Conservation (phyloP, 2,113 vertebrate genomes). For the Pampusana beccarii region DNA sequence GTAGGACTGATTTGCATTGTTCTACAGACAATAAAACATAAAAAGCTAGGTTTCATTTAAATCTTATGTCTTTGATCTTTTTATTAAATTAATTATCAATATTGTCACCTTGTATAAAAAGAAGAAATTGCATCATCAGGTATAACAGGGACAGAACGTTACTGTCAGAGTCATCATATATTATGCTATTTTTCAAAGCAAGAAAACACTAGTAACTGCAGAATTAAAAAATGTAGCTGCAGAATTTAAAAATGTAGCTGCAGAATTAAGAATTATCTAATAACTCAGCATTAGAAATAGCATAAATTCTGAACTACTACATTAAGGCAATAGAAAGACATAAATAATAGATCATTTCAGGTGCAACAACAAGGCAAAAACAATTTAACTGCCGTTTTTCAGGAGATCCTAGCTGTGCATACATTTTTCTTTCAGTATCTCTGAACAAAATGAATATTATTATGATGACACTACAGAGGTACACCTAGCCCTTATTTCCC, state of each 20-base stretch:
- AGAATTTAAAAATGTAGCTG: neutral
- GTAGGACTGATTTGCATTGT: neutral
- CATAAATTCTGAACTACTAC: neutral
- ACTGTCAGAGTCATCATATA: neutral
- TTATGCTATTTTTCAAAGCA: neutral
- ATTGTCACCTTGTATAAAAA: neutral
- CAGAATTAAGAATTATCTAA: neutral
- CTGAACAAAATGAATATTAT: neutral
- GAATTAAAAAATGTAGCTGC: neutral
- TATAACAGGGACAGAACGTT: neutral
- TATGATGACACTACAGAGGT: neutral
- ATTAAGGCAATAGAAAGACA: neutral
- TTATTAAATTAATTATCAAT: slow-evolving; percentile 9
- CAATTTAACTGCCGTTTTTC: neutral
- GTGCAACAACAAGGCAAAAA: neutral
- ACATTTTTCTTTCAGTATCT: neutral
- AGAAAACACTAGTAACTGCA: neutral
- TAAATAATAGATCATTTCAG: neutral
- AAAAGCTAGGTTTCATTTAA: neutral
- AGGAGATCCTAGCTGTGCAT: neutral
- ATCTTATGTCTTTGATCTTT: neutral
- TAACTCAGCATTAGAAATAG: slow-evolving; percentile 3
- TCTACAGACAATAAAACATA: neutral
- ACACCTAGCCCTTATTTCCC: neutral
- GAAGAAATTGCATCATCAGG: neutral